Evolutionary conservation across 2,888 invertebrate species (phyloP).

Genomic region (Sphinx pinastri): DNA sequence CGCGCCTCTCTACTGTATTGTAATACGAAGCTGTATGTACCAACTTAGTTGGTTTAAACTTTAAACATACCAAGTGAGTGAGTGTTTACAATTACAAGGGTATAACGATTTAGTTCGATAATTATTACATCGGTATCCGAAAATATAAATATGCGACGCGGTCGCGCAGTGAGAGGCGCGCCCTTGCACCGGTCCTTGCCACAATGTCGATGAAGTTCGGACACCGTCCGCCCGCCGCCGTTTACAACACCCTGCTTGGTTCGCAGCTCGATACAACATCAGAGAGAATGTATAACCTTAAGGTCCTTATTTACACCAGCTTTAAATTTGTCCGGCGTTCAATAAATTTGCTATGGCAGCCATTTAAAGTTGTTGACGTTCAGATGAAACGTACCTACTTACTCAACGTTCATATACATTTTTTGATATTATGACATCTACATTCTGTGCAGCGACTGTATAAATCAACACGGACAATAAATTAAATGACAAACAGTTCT

Average conservation of each 20-base stretch:
- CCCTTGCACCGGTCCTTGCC: constrained; percentile 73
- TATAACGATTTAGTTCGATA: constrained; percentile 55
- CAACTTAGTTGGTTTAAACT: no score
- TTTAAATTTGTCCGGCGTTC: constrained; percentile 29
- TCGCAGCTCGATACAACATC: constrained; percentile 49
- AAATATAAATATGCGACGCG: constrained; percentile 58
- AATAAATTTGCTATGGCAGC: constrained; percentile 27
- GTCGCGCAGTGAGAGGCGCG: constrained; percentile 75
- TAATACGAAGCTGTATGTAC: no score
- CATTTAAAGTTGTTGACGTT: constrained; percentile 27
- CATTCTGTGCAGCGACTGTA: constrained; percentile 2
- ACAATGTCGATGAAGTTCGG: constrained; percentile 70
- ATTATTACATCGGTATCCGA: constrained; percentile 67
- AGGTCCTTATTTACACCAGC: constrained; percentile 43
- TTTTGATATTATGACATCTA: constrained; percentile 24
- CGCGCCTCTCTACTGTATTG: no score
- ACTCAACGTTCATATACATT: constrained; percentile 15
- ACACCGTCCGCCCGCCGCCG: constrained; percentile 43
- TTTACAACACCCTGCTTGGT: constrained; percentile 52
- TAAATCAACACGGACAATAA: constrained; percentile 17
- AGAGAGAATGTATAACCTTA: constrained; percentile 70
- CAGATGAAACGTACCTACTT: constrained; percentile 21
- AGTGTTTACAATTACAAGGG: constrained; percentile 43
- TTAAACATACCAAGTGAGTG: constrained; percentile 9
- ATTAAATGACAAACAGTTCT: constrained; percentile 23